phyloP scores from a whole-genome alignment of 2,797 vertebrate species.

The Mus caroli region DNA sequence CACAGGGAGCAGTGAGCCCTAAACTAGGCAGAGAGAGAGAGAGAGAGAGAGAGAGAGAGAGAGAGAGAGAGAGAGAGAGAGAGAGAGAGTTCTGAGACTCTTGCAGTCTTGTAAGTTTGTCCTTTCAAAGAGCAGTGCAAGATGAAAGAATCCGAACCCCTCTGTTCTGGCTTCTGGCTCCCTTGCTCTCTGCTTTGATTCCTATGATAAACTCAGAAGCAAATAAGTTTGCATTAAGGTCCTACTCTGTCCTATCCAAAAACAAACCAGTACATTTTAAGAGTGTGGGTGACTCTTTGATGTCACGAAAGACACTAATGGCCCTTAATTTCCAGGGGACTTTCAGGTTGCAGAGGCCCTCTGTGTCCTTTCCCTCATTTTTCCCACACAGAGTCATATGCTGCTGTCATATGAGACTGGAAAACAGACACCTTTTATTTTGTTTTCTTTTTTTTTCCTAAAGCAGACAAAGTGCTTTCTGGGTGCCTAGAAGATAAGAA shows the following conservation, averaged over 20 bases:
- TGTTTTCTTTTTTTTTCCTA: neutral
- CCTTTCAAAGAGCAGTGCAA: slow-evolving; percentile 58
- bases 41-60: no score
- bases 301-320: slow-evolving; percentile 55
- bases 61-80: no score
- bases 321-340: slow-evolving; percentile 21
- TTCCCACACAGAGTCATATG: slow-evolving; percentile 18
- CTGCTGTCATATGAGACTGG: slow-evolving; percentile 40
- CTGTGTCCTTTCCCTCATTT: slow-evolving; percentile 23
- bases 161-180: neutral
- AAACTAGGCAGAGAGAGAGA: neutral
- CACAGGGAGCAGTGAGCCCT: neutral
- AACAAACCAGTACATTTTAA: slow-evolving; percentile 62
- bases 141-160: slow-evolving; percentile 42
- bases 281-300: slow-evolving; percentile 54
- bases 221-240: slow-evolving; percentile 58
- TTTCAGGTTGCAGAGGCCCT: slow-evolving; percentile 1
- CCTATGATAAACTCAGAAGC: slow-evolving; percentile 42
- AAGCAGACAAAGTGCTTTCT: slow-evolving; percentile 53
- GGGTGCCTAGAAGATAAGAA: slow-evolving; percentile 58
- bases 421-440: slow-evolving; percentile 43
- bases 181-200: slow-evolving; percentile 55
- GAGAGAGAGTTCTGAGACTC: neutral
- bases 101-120: neutral
- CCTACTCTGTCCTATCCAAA: neutral